Evolutionary conservation across 2,888 invertebrate species (phyloP), one percentile per base, ranked within the genome.

Genomic region (Bombylius major): DNA sequence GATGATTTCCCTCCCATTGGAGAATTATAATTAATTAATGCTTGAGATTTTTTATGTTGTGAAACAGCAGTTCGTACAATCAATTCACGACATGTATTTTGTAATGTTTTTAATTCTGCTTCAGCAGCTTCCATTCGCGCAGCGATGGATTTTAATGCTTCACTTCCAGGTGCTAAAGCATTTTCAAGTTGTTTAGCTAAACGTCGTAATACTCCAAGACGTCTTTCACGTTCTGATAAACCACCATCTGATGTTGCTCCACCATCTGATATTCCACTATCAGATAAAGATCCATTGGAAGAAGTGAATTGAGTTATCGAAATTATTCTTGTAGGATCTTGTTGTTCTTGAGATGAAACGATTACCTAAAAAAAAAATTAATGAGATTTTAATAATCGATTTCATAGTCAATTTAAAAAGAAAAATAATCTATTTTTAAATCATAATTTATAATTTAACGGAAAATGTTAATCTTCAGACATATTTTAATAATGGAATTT

Each of bases 181-280:
- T 78, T 76, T 68, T 86, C 85, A 58, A 75, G 59, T 65, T 82
- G 82, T 58, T 83, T 79, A n/a, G 83, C 84, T 56, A 85, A 72
- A 49, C 83, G 78, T 50, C 84, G 77, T 49, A 86, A 76, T 1
- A 81, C 82, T 5, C 82, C 80, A 54, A 86, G 70, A 31, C 84
- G 77, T 48, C 82, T 77, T 68, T 86, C 85, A 39, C 86, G 77
- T 68, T 85, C 85, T 4, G 75, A 75, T 5, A 75, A 59, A 55
- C 86, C 86, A 60, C 84, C 84, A 65, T 86, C 82, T 11, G 80
- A 85, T 56, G 85, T 85, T 65, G 84, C 81, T 63, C 86, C 86
- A 63, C 85, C 84, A 68, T 86, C 86, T 11, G 85, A 85, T 62
- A 86, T 84, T 51, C 86, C 86, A 59, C 84, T 84, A 70, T 86